Base-by-base conservation (phyloP, 1,140 invertebrate genomes). In the Rhynchophorus ferrugineus region DNA sequence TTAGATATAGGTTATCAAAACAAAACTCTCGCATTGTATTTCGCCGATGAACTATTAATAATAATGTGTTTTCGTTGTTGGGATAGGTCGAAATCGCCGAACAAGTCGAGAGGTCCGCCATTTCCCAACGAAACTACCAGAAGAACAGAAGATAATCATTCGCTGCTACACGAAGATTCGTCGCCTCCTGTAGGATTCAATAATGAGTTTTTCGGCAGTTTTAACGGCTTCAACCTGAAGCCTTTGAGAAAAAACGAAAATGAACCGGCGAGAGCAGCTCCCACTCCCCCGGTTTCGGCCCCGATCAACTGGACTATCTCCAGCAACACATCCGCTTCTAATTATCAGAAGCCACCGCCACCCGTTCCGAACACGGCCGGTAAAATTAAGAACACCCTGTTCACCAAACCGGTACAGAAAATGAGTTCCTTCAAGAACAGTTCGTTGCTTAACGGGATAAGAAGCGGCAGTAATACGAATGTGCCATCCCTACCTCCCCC, bases 171-270 rank as follows among this genome's bases (percentile, higher is more conserved):
- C 8, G 60, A 64, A 51, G 56, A 68, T 34, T 35, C 59, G 1
- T 47, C 59, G 6, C 47, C 49, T 35, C 44, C 56, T 17, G 38
- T 37, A 8, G 53, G 59, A 16, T 56, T 80, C 58, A 73, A 76
- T 55, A 78, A 73, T 57, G 78, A 80, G 50, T 78, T 91, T 60
- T 87, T 89, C 61, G 87, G 88, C 0, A 84, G 89, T 54, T 90
- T 89, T 69, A 89, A 89, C 71, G 87, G 87, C 1, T 91, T 89
- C 66, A 83, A 81, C 1, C 75, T 89, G 19, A 79, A 80, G 0
- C 85, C 86, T 0, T 71, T 88, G 0, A 72, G 75, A 46, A 80
- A 78, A 61, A 59, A 72, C 16, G 70, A 72, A 19, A 57, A 68
- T 0, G 73, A 74, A 45, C 69, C 71, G 0, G 62, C 68, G 1